phyloP scores from a whole-genome alignment of 2,113 vertebrate species.

The Osmerus mordax region DNA sequence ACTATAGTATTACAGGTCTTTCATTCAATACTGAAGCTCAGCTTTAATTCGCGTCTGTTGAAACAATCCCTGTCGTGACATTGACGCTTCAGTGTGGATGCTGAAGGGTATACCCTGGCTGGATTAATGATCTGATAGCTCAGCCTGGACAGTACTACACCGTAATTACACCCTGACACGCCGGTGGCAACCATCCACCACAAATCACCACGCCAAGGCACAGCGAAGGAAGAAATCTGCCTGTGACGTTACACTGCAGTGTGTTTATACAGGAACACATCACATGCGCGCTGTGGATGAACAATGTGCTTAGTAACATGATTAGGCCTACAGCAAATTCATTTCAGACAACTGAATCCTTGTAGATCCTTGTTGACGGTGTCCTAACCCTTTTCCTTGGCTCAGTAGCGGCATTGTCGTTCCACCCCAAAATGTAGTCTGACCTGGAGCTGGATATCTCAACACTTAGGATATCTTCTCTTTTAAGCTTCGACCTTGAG shows the following conservation, averaged over 20 bases:
- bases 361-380: too few species aligned
- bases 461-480: background rate
- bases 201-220: conserved; percentile 21
- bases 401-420: too few species aligned
- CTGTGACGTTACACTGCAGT: conserved; percentile 8
- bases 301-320: background rate
- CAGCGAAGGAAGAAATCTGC: conserved; percentile 17
- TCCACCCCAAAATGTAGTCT: background rate
- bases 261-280: background rate
- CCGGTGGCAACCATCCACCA: conserved; percentile 25
- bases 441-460: background rate
- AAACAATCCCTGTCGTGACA: conserved; percentile 4
- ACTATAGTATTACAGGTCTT: conserved; percentile 17
- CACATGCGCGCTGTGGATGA: background rate
- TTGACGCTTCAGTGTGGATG: conserved; percentile 6
- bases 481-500: background rate
- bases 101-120: conserved; percentile 42
- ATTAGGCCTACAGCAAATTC: too few species aligned
- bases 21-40: conserved; percentile 18
- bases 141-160: conserved; percentile 15
- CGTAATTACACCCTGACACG: conserved; percentile 25
- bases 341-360: too few species aligned
- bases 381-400: too few species aligned
- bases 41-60: conserved; percentile 6
- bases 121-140: conserved; percentile 45